Evolutionary conservation across 2,797 vertebrate species (phyloP), one percentile per base, ranked within the genome.

Genomic region (Danio jaintianensis): DNA sequence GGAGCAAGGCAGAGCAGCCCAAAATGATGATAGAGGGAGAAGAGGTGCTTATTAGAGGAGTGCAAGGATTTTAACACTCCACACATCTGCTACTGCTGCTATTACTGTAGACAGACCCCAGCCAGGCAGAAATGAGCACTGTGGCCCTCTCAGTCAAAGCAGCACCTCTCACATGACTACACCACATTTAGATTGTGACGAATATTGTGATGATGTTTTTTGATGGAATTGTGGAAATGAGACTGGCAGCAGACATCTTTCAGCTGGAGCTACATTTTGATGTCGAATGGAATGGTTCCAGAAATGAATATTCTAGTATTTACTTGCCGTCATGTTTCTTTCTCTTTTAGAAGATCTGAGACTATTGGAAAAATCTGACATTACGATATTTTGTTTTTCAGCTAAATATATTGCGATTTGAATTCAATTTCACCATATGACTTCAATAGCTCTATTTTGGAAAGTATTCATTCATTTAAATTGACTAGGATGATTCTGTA

Each of bases 31-130:
- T 86, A 71, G 69, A 75, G 75, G 66, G 70, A 73, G 77, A 82
- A 86, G 70, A 75, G 87, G 79, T 83, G 84, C 82, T 87, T 84
- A 87, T 86, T 87, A 87, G 81, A 84, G 72, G 72, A 75, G 81
- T 66, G 79, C 74, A 77, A 81, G 78, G 83, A 85, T 83, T 80
- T 77, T 83, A 84, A 68, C 82, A 82, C 66, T 83, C 64, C 74
- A 80, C 83, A 84, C 82, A 79, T 82, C 69, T 84, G 55, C 67
- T 47, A 75, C 78, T 83, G 76, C 79, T 83, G 82, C 81, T 80
- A 74, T 83, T 83, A 81, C 80, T 76, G 71, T 80, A 86, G 76
- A 79, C 84, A 82, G 83, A 29, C 74, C 77, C 68, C 20, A 61
- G 61, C 78, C 74, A 62, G 81, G 72, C 81, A 81, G 66, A 73